Evolutionary conservation across 2,113 vertebrate genomes (phyloP), one percentile per base, ranked within the genome.

Genomic region (Tringa solitaria): DNA sequence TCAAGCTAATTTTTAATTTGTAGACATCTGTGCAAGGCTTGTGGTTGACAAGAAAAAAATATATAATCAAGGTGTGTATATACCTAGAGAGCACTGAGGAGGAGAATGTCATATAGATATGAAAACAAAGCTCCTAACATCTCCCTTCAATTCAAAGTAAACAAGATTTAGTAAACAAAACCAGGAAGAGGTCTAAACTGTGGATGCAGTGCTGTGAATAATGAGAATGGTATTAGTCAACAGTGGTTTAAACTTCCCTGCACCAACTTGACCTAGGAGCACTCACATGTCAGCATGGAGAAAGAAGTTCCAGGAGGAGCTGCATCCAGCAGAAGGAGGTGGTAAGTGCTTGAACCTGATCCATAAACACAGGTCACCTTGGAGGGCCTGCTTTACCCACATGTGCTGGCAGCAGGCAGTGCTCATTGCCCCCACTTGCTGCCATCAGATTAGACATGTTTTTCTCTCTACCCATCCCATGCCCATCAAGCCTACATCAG

Each of bases 401-500:
- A 1, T 12, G 48, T 12, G 63, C 39, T 32, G 63, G 39, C 27
- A 80, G 50, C 45, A 45, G 51, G 33, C 28, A 50, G 43, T 10
- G 13, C 9, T 68, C 15, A 4, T 32, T n/a, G 35, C 18, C 18
- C 39, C 21, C 2, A 0, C 30, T 33, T 60, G 28, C 48, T 76
- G 75, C 45, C 12, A 8, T n/a, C 54, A 39, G 24, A 39, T 7
- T 27, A 39, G 14, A 8, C 0, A 0, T 20, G 12, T 7, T 50
- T 84, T 56, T 24, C n/a, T 84, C 74, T 75, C 63, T 46, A 43
- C 18, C 24, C 12, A 10, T 50, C 17, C 24, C 9, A 4, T 15
- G 13, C 8, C 33, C 13, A 12, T 28, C 22, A 35, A 61, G 15
- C 24, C 32, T 28, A 2, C 10, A 33, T 24, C 23, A 57, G 27